Percentiles rank a stretch among this genome's conserved stretches.
phyloP scores from a whole-genome alignment of 1,140 invertebrate genomes.

The Heliconius congener region DNA sequence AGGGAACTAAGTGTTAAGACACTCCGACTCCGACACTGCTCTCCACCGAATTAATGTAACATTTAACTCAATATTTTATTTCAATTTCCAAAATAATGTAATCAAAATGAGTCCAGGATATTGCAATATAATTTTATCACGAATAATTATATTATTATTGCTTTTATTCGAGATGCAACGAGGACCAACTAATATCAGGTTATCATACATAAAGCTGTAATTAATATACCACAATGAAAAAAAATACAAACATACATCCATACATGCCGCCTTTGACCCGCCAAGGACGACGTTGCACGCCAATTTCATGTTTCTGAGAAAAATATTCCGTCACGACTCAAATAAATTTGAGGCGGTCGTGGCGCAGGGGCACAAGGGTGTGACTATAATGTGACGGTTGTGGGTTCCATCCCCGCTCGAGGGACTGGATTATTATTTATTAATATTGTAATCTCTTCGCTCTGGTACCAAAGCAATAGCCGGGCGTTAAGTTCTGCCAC shows the following conservation, averaged over 20 bases:
- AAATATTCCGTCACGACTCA: constrained; percentile 41
- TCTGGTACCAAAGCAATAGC: no score
- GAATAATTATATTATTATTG: constrained; percentile 61
- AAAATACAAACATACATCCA: constrained; percentile 38
- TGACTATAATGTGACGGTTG: no score
- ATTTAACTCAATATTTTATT: neutral
- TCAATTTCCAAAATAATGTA: constrained; percentile 7
- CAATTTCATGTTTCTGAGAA: constrained; percentile 47
- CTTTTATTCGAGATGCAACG: constrained; percentile 56
- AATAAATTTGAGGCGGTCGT: constrained; percentile 20
- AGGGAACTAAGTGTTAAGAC: no score
- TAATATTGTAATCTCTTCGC: no score
- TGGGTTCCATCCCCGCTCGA: no score
- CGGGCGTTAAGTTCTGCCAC: no score
- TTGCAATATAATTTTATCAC: constrained; percentile 59
- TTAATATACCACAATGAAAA: constrained; percentile 58
- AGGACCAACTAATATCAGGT: constrained; percentile 57
- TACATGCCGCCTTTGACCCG: constrained; percentile 49
- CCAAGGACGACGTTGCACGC: constrained; percentile 51
- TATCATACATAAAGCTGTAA: constrained; percentile 58
- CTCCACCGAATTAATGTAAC: neutral
- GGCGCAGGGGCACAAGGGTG: no score
- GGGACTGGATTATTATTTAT: no score
- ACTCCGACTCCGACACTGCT: no score
- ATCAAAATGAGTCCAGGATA: constrained; percentile 40